Evolutionary conservation across 2,113 vertebrate species (phyloP), one percentile per base, ranked within the genome.

Genomic region (Gymnobelideus leadbeateri): DNA sequence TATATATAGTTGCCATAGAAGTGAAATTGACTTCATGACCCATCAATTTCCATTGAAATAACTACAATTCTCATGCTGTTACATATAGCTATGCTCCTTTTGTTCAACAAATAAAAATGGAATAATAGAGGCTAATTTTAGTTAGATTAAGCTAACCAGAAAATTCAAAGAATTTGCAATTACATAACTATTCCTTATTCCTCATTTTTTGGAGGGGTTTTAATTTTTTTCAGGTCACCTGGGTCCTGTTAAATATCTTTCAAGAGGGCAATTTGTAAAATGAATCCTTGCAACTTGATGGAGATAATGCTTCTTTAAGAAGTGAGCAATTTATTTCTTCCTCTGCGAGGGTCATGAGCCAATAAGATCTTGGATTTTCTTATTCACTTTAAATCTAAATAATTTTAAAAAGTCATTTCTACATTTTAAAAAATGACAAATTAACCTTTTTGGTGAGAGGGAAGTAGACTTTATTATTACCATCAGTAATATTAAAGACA

Each of bases 11-110:
- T 21, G 68, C 68, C n/a, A 77, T n/a, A 84, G n/a, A 43, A 23
- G n/a, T 31, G 7, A 84, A 43, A 84, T 43, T 43, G 68, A 84
- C n/a, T 43, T 43, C 68, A 84, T 84, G 68, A 84, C n/a, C 68
- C n/a, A 84, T 84, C 16, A 43, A 52, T 14, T 31, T 92, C 3
- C n/a, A 95, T 93, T 94, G 54, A 92, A 94, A 95, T 57, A n/a
- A 51, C 31, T 84, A 43, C 37, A 84, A 21, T 43, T 25, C 11
- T n/a, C 37, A 51, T 89, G 92, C 37, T 93, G 50, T 54, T 96
- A 52, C 47, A 84, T 77, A n/a, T 25, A 91, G 24, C 16, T 9
- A 57, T 91, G 43, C 11, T 68, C 89, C 8, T 53, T 96, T 96
- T 90, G 3, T 89, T 92, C 92, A 49, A 31, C 89, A 92, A 92